phyloP scores from a whole-genome alignment of 2,797 vertebrate species.

The Tokudaia muenninki region DNA sequence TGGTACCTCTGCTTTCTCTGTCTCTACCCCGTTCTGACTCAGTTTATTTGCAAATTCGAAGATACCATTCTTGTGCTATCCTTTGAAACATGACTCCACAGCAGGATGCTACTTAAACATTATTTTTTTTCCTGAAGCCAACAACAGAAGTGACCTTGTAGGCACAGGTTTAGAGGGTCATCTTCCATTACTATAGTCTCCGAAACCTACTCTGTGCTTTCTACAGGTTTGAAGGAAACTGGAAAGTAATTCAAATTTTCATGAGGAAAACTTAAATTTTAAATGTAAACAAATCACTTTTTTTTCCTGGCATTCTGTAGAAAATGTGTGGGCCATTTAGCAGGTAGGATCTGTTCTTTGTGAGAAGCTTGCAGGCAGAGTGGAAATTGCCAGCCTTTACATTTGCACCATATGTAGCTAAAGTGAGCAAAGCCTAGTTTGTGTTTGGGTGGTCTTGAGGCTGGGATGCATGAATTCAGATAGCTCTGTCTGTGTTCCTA shows the following conservation, averaged over 20 bases:
- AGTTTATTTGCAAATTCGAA: neutral
- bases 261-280: neutral
- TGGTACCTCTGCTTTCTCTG: neutral
- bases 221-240: neutral
- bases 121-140: neutral
- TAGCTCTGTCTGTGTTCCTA: neutral
- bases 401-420: neutral
- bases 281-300: neutral
- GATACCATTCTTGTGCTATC: neutral
- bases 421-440: neutral
- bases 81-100: neutral
- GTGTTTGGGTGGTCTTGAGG: neutral
- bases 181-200: neutral
- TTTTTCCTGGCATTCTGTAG: neutral
- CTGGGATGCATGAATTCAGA: neutral
- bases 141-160: neutral
- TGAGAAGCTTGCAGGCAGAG: neutral
- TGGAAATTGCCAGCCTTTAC: neutral
- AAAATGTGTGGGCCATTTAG: constrained; percentile 27
- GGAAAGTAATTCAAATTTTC: neutral
- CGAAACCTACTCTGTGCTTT: neutral
- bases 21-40: neutral
- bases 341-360: constrained; percentile 26
- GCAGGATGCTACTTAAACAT: neutral
- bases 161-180: neutral